Evolutionary conservation across 2,113 vertebrate genomes (phyloP).

Genomic region (Megaceryle maxima): DNA sequence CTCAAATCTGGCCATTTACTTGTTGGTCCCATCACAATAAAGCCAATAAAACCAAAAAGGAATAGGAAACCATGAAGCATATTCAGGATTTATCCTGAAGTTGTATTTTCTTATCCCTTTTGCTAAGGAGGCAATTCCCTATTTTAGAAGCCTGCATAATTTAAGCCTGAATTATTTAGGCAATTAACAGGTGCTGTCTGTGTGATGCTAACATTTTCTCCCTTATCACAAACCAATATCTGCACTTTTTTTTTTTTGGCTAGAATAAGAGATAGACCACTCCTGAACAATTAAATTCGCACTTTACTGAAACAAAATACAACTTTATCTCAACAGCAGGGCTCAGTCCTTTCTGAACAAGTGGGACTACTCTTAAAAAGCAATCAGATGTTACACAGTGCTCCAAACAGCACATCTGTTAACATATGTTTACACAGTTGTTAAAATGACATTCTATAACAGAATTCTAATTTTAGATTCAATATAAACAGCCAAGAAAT

Average conservation of each 20-base stretch:
- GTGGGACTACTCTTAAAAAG: background rate
- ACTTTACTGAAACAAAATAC: background rate
- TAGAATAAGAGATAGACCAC: background rate
- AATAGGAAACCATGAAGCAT: background rate
- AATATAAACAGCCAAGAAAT: background rate
- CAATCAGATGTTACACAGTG: background rate
- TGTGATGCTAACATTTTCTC: slow-evolving; percentile 2
- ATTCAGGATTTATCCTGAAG: background rate
- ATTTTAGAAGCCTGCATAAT: background rate
- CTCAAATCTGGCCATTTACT: background rate
- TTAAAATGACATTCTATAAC: background rate
- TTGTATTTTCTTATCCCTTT: background rate
- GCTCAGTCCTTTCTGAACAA: background rate
- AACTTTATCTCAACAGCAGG: background rate
- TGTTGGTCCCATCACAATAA: background rate
- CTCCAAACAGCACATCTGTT: background rate
- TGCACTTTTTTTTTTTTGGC: background rate
- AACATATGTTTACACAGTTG: slow-evolving; percentile 5
- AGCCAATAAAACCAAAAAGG: background rate
- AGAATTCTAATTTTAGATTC: slow-evolving; percentile 9
- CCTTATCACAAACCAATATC: background rate
- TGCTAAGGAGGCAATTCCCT: background rate
- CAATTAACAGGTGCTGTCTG: slow-evolving; percentile 30
- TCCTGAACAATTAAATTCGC: background rate
- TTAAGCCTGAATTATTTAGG: slow-evolving; percentile 14